Evolutionary conservation across 2,113 vertebrate species (phyloP).

Genomic region (Mustela nigripes): DNA sequence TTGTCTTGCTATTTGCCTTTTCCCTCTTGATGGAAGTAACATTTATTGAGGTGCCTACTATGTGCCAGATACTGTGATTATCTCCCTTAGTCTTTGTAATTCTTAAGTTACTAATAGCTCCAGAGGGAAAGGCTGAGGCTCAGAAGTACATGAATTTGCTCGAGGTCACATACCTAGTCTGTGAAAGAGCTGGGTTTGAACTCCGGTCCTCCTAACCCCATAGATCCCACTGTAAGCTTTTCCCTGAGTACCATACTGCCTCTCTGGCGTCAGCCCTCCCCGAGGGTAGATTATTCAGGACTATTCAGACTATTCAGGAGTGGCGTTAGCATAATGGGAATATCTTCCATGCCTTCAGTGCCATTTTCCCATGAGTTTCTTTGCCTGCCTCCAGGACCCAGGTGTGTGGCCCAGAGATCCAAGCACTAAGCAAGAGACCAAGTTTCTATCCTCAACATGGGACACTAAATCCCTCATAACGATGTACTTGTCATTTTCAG

Average conservation of each 20-base stretch:
- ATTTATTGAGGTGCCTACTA: constrained; percentile 13
- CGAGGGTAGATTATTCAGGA: not conserved
- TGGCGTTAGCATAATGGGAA: not conserved
- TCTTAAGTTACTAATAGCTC: constrained; percentile 40
- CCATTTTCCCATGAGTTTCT: constrained; percentile 49
- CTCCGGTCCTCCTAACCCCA: not conserved
- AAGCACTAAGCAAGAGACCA: constrained; percentile 5
- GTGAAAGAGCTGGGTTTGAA: constrained; percentile 49
- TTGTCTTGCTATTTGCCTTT: constrained; percentile 49
- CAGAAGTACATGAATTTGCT: constrained; percentile 51
- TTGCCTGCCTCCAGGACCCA: not conserved
- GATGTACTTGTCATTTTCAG: constrained; percentile 12
- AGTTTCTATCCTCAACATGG: constrained; percentile 4
- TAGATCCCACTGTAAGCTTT: not conserved
- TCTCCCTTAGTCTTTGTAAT: constrained; percentile 44
- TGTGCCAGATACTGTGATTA: constrained; percentile 29
- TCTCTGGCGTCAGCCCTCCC: not conserved
- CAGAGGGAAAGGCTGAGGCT: constrained; percentile 1
- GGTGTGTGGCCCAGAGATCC: not conserved
- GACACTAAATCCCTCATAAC: not conserved
- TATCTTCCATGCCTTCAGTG: constrained; percentile 1
- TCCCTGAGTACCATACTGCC: not conserved
- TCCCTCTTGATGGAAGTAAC: not conserved
- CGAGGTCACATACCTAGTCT: not conserved
- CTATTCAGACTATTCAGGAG: too few species aligned